Evolutionary conservation across 2,888 invertebrate species (phyloP), one percentile per base, ranked within the genome.

Genomic region (Psylliodes chrysocephalus): DNA sequence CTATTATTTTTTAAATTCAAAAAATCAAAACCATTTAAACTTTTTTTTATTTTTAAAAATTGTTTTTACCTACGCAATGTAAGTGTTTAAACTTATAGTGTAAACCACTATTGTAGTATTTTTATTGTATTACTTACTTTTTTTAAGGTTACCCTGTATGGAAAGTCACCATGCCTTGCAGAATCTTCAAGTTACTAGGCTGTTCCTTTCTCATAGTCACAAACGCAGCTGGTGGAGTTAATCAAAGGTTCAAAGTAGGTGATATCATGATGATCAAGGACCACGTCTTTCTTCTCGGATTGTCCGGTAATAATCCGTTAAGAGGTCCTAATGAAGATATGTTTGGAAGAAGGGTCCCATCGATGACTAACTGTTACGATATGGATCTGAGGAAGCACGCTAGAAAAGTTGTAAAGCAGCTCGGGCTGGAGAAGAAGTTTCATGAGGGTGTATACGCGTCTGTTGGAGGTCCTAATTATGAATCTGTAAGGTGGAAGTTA

Each of bases 251-350:
- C 84, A 90, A 90, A 77, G 92, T 94, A 28, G 99, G 98, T 0
- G 98, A 99, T 81, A 88, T 99, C 51, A 98, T 99, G 97, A 85
- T 99, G 56, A 93, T 99, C 70, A 95, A 77, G 91, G 99, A 99
- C 83, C 99, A 99, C 82, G 91, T 99, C 71, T 98, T 97, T 82
- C 88, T 98, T 84, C 95, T 98, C 87, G 98, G 97, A 1, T 93
- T 99, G 74, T 92, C 94, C 6, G 98, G 98, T 0, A 93, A 95
- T 80, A 96, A 94, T 77, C 97, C 98, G 0, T 86, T 99, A 1
- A 91, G 92, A 77, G 99, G 99, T 17, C 92, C 92, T 10, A 98
- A 98, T 79, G 98, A 99, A 79, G 92, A 93, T 76, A 89, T 96
- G 74, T 98, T 96, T 81, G 98, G 98, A 1, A 92, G 94, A 0